A percentile compares a stretch with the other conserved stretches of the same genome.
Evolutionary conservation across 2,797 vertebrate genomes (phyloP).

Genomic region (Acomys russatus): DNA sequence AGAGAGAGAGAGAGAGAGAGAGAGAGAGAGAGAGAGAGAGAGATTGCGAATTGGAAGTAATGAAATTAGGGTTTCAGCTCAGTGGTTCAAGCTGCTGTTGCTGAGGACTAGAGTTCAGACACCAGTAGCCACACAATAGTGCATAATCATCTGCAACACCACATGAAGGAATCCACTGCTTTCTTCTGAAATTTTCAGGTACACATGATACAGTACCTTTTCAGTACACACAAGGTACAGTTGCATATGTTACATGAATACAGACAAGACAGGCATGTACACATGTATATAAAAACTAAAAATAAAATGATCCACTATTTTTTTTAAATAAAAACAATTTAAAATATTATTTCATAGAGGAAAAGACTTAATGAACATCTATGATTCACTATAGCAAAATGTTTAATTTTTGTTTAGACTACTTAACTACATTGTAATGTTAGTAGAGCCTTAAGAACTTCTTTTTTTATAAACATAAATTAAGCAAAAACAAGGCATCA

Average conservation of each 20-base stretch:
- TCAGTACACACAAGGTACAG: neutral
- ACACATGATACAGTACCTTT: too few relatives aligned
- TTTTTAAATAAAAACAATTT: neutral
- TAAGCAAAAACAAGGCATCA: conserved; percentile 46
- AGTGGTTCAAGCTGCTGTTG: neutral
- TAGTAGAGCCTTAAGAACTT: neutral
- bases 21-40: neutral
- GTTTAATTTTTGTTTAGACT: neutral
- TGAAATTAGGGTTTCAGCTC: neutral
- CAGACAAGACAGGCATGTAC: neutral
- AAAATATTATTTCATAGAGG: neutral
- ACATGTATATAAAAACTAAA: neutral
- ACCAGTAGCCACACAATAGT: neutral
- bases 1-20: neutral
- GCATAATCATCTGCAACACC: too few relatives aligned
- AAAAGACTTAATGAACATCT: neutral
- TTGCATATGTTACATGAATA: neutral
- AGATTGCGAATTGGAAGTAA: neutral
- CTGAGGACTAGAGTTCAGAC: neutral
- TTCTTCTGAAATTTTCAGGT: neutral
- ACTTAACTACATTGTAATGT: neutral
- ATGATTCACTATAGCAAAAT: neutral
- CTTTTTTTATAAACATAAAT: conserved; percentile 8
- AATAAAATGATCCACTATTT: neutral
- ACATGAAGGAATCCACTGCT: neutral